phyloP scores from a whole-genome alignment of 2,797 vertebrate species.

The Carcharodon carcharias region DNA sequence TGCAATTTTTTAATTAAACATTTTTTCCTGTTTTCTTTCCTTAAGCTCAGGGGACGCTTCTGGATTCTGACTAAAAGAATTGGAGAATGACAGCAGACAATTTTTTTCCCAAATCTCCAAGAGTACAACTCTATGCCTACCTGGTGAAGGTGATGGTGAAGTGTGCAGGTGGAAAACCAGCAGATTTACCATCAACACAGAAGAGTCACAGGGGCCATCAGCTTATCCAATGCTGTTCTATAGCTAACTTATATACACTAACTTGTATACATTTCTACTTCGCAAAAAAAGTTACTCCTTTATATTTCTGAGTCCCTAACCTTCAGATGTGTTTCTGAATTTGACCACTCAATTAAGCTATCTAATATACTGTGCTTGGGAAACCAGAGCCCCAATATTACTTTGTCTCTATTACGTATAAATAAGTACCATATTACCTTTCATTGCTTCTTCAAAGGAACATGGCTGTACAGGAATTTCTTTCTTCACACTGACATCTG shows the following conservation, averaged over 20 bases:
- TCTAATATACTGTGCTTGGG: neutral
- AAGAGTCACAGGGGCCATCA: too few relatives aligned
- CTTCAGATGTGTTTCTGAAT: neutral
- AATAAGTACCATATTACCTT: slow-evolving; percentile 61
- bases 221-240: neutral
- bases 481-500: slow-evolving; percentile 85
- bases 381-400: neutral
- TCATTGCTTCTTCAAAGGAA: slow-evolving; percentile 85
- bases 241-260: neutral
- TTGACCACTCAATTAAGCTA: neutral
- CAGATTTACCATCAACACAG: neutral
- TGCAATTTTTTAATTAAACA: neutral
- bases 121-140: neutral
- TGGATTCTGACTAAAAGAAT: neutral
- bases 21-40: neutral
- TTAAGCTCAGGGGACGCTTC: neutral
- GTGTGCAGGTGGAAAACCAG: neutral
- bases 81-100: neutral
- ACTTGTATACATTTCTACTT: neutral
- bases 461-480: slow-evolving; percentile 82
- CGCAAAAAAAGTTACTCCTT: neutral
- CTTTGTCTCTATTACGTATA: neutral
- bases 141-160: neutral
- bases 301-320: neutral
- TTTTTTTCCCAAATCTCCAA: neutral